These are phyloP conservation scores for Piezodorus guildinii DNA, from an alignment of 1,140 invertebrate genomes.

Conservation along the genomic window DNA sequence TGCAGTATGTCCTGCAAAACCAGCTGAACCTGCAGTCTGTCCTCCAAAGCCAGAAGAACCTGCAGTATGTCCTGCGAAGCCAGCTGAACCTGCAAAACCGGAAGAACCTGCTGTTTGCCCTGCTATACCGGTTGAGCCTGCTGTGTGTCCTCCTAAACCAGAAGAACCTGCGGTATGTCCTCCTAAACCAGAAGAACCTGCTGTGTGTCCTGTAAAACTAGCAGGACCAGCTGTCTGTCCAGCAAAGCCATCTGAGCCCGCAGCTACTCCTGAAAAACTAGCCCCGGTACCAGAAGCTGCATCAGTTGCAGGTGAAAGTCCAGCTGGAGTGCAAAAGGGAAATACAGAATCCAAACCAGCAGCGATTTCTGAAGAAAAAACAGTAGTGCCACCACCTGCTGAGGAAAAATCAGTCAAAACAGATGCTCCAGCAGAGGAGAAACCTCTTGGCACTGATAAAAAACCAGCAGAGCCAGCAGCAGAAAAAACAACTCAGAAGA, in stretches of 20 bases:
- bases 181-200: constrained; percentile 21
- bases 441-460: constrained; percentile 2
- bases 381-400: constrained; percentile 3
- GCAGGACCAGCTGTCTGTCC: background rate
- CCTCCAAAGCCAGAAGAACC: constrained; percentile 17
- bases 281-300: constrained; percentile 9
- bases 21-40: constrained; percentile 22
- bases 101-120: too few relatives aligned
- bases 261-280: constrained; percentile 1
- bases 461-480: constrained; percentile 7
- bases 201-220: constrained; percentile 19
- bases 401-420: background rate
- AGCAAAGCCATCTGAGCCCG: background rate
- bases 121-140: constrained; percentile 8
- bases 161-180: constrained; percentile 19
- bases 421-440: background rate
- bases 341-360: background rate
- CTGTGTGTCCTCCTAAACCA: constrained; percentile 27
- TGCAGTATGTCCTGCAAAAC: constrained; percentile 18
- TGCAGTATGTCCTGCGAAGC: background rate
- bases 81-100: background rate
- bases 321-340: too few relatives aligned
- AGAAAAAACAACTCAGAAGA: background rate
- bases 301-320: background rate
- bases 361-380: background rate